These are phyloP conservation scores for Turdus rufiventris DNA, from an alignment of 2,113 vertebrate genomes.

Conservation along the genomic window DNA sequence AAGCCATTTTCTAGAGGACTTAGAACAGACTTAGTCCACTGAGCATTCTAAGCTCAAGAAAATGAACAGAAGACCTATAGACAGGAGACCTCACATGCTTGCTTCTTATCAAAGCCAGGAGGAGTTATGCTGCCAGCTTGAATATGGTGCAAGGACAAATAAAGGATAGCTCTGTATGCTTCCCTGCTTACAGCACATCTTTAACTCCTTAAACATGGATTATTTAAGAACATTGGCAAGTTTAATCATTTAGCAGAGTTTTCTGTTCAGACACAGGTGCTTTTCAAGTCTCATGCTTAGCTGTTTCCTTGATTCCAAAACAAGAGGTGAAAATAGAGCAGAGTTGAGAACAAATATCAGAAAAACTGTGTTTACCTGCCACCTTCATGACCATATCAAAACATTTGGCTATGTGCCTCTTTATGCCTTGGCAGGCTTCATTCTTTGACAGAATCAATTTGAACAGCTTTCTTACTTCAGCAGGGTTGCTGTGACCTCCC, in stretches of 20 bases:
- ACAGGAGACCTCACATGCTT: not conserved
- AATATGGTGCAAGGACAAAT: not conserved
- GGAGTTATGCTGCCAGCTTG: not conserved
- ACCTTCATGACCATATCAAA: not conserved
- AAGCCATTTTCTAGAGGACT: not conserved
- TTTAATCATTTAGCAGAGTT: not conserved
- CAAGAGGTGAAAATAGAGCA: not conserved
- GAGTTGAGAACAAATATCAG: not conserved
- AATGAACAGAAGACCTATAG: not conserved
- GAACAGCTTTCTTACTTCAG: not conserved
- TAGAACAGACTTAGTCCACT: not conserved
- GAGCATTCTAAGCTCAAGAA: not conserved
- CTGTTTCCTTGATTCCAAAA: not conserved
- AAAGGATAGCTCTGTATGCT: not conserved
- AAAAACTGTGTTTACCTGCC: not conserved
- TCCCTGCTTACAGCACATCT: not conserved
- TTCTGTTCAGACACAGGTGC: not conserved
- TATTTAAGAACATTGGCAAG: not conserved
- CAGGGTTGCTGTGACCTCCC: not conserved
- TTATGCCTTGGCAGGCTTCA: not conserved
- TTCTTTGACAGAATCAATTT: not conserved
- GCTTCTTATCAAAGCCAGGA: not conserved
- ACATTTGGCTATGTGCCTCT: not conserved
- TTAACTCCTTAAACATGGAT: not conserved
- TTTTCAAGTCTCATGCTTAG: not conserved